Base-by-base conservation (phyloP, 2,888 invertebrate species). In the Thereva nobilitata region DNA sequence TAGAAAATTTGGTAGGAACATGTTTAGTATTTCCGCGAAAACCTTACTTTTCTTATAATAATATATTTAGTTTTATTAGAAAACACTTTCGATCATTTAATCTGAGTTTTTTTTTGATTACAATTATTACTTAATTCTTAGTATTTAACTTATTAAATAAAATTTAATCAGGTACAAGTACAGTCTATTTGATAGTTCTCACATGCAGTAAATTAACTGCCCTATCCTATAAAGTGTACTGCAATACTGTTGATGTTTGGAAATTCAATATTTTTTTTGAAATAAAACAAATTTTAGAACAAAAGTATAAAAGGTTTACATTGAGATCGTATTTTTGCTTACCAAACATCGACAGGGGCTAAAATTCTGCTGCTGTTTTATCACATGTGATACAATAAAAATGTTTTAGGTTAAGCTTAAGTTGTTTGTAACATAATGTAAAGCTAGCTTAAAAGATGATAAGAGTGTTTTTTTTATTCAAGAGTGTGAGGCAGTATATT, bases 101-200 rank as follows among this genome's bases (percentile, higher is more conserved):
- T 23, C 23, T 23, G 23, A 23, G 23, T 23, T 23, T 23, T 23
- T 23, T 23, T 23, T 23, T 23, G 23, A 23, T 23, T 23, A 23
- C 23, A 23, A 23, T 23, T 23, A 23, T 23, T 23, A 23, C 23
- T 23, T 23, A 23, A 23, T 23, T 23, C 23, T 23, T 23, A 23
- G 23, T 23, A 23, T 23, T 23, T 23, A 23, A 23, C 23, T 42
- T 42, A 8, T 42, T 42, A 42, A 42, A 42, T 42, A 8, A 41
- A 5, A 41, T 40, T 63, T 42, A 64, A 53, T 53, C 52, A 54
- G 1, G 53, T 35, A 50, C 57, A 47, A 52, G 70, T 70, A 67
- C 70, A 72, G 70, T 72, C 69, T 71, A 69, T 69, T 41, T 44
- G 67, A 68, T 70, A 68, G 71, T 72, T 71, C 72, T 72, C 72